Conservation (phyloP, 1,140 invertebrate genomes). For the Manduca sexta region DNA sequence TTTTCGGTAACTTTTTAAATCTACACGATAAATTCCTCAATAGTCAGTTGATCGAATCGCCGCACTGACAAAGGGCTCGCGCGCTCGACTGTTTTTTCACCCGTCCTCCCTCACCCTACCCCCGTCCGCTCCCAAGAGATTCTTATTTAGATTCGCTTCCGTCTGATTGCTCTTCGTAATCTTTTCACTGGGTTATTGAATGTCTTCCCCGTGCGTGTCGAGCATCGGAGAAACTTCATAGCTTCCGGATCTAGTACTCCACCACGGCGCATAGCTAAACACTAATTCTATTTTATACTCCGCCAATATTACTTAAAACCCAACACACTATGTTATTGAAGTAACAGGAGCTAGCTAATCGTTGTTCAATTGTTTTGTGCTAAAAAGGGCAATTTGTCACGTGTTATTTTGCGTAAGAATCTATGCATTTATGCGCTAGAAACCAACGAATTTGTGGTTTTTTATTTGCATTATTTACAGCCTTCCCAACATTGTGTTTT, state of each 20-base stretch:
- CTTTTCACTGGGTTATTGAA: conserved; percentile 72
- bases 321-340: too few species aligned
- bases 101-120: conserved; percentile 37
- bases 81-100: conserved; percentile 58
- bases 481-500: too few species aligned
- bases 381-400: too few species aligned
- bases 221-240: conserved; percentile 38
- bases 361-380: too few species aligned
- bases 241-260: conserved; percentile 22
- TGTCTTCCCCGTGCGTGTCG: conserved; percentile 66
- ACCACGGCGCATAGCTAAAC: too few species aligned
- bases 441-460: too few species aligned
- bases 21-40: conserved; percentile 51
- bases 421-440: too few species aligned
- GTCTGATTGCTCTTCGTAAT: conserved; percentile 72
- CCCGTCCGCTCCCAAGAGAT: conserved; percentile 65
- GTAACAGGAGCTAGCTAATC: too few species aligned
- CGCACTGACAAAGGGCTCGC: conserved; percentile 52
- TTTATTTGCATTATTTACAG: too few species aligned
- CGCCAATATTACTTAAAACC: too few species aligned
- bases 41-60: conserved; percentile 62
- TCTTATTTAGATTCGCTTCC: conserved; percentile 73
- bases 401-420: too few species aligned
- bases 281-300: too few species aligned
- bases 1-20: conserved; percentile 40